Evolutionary conservation across 1,140 invertebrate species (phyloP), one percentile per base, ranked within the genome.

Genomic region (Anastrepha ludens): DNA sequence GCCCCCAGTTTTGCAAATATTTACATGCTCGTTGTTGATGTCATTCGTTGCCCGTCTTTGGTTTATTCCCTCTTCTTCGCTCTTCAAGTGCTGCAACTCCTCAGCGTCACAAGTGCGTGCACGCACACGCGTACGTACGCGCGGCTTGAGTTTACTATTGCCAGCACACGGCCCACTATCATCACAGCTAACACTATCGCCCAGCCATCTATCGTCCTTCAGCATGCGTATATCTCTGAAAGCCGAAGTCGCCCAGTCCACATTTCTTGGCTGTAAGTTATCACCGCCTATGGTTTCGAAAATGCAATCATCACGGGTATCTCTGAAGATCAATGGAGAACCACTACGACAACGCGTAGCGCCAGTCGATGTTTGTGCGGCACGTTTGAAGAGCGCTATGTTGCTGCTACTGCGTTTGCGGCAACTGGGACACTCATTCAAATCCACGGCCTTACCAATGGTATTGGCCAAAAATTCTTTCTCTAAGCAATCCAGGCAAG

Each of bases 381-480:
- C 58, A 29, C 59, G 59, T 20, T 59, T 60, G 7, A 59, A 60
- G 3, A 62, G 88, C 87, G 2, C 89, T 41, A 86, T 86, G 58
- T 29, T 60, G 55, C 55, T 60, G 50, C 29, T 86, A 15, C 39
- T 62, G 44, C 89, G 90, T 3, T 91, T 89, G 29, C 78, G 86
- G 78, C 92, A 92, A 59, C 92, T 91, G 17, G 89, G 41, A 67
- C 91, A 92, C 41, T 89, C 91, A 60, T 87, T 89, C 9, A 89
- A 62, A 47, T 93, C 92, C 15, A 93, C 44, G 0, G 88, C 90
- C 50, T 93, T 93, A 41, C 92, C 92, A 59, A 93, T 93, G 13
- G 91, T 93, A 59, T 91, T 93, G 29, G 91, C 91, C 58, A 93
- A 62, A 85, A 93, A 93, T 87, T 93, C 92, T 59, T 93, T 93